Conservation (phyloP, 92 coral and sea anemone genomes). For the Phenganax stokvisi region DNA sequence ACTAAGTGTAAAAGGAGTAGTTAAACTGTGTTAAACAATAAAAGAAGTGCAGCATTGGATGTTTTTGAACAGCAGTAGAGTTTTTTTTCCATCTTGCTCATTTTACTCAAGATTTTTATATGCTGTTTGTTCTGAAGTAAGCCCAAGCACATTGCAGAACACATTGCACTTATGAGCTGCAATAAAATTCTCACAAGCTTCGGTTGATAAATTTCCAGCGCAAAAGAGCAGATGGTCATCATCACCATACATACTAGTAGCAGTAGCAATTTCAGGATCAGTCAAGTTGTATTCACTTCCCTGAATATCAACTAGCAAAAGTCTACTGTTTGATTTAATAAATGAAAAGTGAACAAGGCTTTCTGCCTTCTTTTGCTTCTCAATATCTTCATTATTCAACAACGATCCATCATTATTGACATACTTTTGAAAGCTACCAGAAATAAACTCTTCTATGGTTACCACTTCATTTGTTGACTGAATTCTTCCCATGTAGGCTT, state of each 20-base stretch:
- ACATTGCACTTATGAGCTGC: conserved; percentile 2
- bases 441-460: conserved; percentile 21
- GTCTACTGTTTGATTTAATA: conserved; percentile 4
- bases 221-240: conserved; percentile 1
- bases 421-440: conserved; percentile 2
- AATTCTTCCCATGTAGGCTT: conserved; percentile 11
- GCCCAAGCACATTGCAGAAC: conserved; percentile 21
- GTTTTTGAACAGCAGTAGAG: neutral
- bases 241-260: neutral
- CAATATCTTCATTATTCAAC: neutral
- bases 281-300: conserved; percentile 12
- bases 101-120: neutral
- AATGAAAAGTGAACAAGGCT: conserved; percentile 30
- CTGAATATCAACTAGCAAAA: conserved; percentile 13
- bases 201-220: conserved; percentile 6
- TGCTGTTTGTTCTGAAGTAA: neutral
- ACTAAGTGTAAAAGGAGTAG: too few relatives aligned
- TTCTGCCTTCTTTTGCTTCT: conserved; percentile 31
- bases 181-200: neutral
- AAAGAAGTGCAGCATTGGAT: neutral
- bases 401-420: conserved; percentile 10
- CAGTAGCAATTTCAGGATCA: conserved; percentile 25
- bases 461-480: conserved; percentile 9
- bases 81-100: neutral
- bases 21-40: too few relatives aligned